Conservation (phyloP, 1,140 invertebrate species). For the Sweltsa coloradensis region DNA sequence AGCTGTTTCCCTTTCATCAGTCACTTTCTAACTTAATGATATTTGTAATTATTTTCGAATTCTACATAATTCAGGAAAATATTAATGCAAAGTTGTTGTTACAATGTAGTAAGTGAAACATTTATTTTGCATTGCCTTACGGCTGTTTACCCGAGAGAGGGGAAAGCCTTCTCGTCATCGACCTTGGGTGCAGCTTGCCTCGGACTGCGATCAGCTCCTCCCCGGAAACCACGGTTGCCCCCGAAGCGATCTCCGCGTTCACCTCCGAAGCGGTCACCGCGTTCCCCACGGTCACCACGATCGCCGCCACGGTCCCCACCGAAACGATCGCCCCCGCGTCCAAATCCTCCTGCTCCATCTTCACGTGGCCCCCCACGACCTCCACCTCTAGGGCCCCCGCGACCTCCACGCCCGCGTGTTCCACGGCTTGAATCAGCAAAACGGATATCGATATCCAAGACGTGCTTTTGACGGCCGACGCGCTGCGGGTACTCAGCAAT, state of each 20-base stretch:
- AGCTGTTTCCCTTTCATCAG: too few relatives aligned
- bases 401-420: constrained; percentile 44
- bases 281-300: constrained; percentile 6
- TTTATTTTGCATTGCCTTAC: too few relatives aligned
- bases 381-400: constrained; percentile 33
- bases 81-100: too few relatives aligned
- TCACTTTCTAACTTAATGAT: too few relatives aligned
- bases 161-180: constrained; percentile 44
- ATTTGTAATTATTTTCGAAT: too few relatives aligned
- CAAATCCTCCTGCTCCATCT: constrained; percentile 9
- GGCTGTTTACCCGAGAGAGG: constrained; percentile 29
- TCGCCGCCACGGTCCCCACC: constrained; percentile 8
- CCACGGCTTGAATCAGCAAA: constrained; percentile 71
- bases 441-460: constrained; percentile 80
- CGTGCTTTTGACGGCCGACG: constrained; percentile 73
- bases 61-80: too few relatives aligned
- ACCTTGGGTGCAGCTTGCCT: constrained; percentile 38
- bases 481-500: constrained; percentile 72
- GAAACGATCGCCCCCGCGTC: constrained; percentile 28
- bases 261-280: neutral
- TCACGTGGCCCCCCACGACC: constrained; percentile 33
- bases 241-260: constrained; percentile 2
- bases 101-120: too few relatives aligned
- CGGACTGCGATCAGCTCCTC: too few relatives aligned
- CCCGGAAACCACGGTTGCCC: neutral